Evolutionary conservation across 2,113 vertebrate genomes (phyloP).

Genomic region (Cavia porcellus): DNA sequence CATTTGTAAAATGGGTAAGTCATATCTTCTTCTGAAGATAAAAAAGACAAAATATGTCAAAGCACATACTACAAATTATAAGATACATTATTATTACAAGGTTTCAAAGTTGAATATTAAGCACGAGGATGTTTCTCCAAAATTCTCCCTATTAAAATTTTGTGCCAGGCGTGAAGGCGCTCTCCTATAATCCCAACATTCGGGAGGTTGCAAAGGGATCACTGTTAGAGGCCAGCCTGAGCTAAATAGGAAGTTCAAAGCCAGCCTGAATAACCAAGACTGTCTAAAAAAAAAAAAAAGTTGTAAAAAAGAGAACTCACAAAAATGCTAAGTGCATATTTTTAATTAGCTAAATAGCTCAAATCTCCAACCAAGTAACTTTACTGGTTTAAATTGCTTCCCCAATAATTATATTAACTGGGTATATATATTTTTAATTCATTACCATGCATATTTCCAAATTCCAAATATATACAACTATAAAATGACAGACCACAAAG

Average conservation of each 20-base stretch:
- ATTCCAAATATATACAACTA: constrained; percentile 33
- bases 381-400: constrained; percentile 45
- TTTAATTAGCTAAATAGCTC: constrained; percentile 43
- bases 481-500: constrained; percentile 24
- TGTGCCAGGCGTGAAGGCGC: neutral
- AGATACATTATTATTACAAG: neutral
- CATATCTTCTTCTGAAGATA: constrained; percentile 12
- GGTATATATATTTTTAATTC: neutral
- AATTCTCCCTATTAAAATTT: constrained; percentile 45
- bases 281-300: neutral
- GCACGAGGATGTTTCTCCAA: neutral
- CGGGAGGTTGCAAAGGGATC: neutral
- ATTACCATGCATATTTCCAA: constrained; percentile 46
- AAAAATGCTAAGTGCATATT: constrained; percentile 32
- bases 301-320: constrained; percentile 42
- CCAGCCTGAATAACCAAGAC: neutral
- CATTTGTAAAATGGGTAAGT: constrained; percentile 48
- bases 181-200: neutral
- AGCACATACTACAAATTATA: neutral
- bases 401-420: neutral
- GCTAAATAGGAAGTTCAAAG: neutral
- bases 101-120: constrained; percentile 46
- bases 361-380: constrained; percentile 9
- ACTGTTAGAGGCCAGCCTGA: neutral
- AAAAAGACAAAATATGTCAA: constrained; percentile 57